Base-by-base conservation (phyloP, 2,797 vertebrate genomes). In the Chiloscyllium punctatum region DNA sequence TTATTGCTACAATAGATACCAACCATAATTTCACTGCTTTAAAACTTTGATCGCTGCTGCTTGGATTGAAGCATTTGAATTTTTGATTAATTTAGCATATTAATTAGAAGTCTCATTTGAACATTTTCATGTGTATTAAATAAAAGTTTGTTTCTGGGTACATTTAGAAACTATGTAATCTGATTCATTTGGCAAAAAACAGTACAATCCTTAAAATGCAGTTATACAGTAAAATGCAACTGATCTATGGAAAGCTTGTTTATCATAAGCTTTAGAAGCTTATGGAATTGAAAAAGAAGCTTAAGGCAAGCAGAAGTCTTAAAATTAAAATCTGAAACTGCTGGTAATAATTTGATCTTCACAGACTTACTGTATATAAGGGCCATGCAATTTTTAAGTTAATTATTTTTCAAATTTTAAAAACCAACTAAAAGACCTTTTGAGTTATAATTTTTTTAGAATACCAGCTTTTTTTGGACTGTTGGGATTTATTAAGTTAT, bases 131-230 rank as follows among this genome's bases (percentile, higher is more conserved):
- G 18, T 66, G 37, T 66, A 21, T 69, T 69, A 42, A 92, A 92
- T 25, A 13, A 42, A 92, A 69, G 18, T 69, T 92, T 42, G 8
- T 25, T 92, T 8, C 18, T 66, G 9, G 23, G 8, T n/a, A 33
- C 13, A 18, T 42, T 42, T 84, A 82, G 62, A 27, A 16, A 33
- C 30, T 42, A n/a, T 69, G 11, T 9, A 0, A 92, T n/a, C 90
- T 69, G 87, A n/a, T 62, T 23, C 57, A 91, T 6, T 68, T 91
- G 62, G 21, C 57, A 92, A 15, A 91, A 90, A 92, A 33, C 21
- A 68, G 68, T 66, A 37, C 92, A 68, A 57, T 66, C 90, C 68
- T 92, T 57, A 92, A 92, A 68, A 92, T 92, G 33, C 30, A 69
- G 66, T 37, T 88, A 51, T 66, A 57, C 57, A 91, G 16, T 4